These are phyloP conservation scores for Eueides isabella DNA, from an alignment of 1,140 invertebrate genomes.

Conservation along the genomic window DNA sequence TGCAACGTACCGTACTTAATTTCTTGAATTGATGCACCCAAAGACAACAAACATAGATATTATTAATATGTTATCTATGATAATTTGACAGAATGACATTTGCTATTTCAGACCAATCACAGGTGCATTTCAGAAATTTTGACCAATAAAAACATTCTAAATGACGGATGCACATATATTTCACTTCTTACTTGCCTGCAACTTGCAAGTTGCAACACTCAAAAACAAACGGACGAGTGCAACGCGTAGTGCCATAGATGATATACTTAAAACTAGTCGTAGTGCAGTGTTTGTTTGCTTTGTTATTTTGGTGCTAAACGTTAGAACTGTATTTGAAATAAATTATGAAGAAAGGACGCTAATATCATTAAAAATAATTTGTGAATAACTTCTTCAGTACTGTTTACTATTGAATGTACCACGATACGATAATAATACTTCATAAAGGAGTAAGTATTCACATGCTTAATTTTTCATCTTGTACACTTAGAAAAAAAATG, in stretches of 20 bases:
- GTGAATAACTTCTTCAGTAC: background rate
- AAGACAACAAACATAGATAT: background rate
- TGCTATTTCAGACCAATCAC: constrained; percentile 18
- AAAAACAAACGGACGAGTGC: constrained; percentile 38
- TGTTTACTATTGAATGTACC: background rate
- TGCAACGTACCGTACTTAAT: too few relatives aligned
- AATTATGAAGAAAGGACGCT: constrained; percentile 26
- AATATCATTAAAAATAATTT: background rate
- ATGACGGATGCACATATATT: constrained; percentile 19
- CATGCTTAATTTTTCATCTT: constrained; percentile 24
- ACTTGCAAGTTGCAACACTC: constrained; percentile 31
- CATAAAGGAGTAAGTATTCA: constrained; percentile 37
- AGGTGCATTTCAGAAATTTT: background rate
- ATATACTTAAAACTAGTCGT: constrained; percentile 5
- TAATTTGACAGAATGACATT: background rate
- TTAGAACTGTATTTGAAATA: constrained; percentile 9
- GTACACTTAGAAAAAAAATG: background rate
- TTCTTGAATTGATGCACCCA: background rate
- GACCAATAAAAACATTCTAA: constrained; percentile 19
- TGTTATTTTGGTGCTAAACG: constrained; percentile 40
- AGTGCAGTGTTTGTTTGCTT: constrained; percentile 40
- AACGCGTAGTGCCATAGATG: constrained; percentile 23
- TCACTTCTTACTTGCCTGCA: background rate
- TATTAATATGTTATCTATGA: background rate
- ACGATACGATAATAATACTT: constrained; percentile 6